A percentile compares a stretch with the other conserved stretches of the same genome.
phyloP scores from a whole-genome alignment of 2,113 vertebrate species.

The Tyto alba region DNA sequence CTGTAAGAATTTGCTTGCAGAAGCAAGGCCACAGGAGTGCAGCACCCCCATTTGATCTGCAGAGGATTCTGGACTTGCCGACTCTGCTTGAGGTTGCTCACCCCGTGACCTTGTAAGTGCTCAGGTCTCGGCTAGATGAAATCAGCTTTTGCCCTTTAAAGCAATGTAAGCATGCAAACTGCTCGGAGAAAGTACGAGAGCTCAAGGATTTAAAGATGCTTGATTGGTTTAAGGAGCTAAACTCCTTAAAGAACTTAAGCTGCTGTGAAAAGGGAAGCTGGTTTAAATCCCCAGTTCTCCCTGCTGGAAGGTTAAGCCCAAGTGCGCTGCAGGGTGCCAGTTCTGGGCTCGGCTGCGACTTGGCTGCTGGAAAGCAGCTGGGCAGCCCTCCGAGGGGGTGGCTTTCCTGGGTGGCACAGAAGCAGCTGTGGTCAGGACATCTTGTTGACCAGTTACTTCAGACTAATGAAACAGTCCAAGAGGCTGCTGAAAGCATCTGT shows the following conservation, averaged over 20 bases:
- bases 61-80: background rate
- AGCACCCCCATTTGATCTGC: background rate
- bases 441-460: background rate
- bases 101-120: background rate
- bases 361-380: background rate
- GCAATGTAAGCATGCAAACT: background rate
- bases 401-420: background rate
- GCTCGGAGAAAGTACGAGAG: background rate
- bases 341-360: background rate
- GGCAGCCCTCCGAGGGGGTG: background rate
- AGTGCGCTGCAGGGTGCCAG: background rate
- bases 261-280: conserved; percentile 23
- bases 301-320: background rate
- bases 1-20: background rate
- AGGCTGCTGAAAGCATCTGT: background rate
- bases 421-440: background rate
- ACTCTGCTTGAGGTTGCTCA: background rate
- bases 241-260: conserved; percentile 38
- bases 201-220: conserved; percentile 5
- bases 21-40: accelerated
- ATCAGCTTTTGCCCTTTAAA: background rate
- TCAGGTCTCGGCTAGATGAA: background rate
- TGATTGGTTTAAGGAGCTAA: conserved; percentile 53
- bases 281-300: background rate
- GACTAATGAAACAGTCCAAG: background rate